A percentile compares a stretch with the other conserved stretches of the same genome.
Evolutionary conservation across 1,140 invertebrate species (phyloP).

Genomic region (Euwallacea fornicatus): DNA sequence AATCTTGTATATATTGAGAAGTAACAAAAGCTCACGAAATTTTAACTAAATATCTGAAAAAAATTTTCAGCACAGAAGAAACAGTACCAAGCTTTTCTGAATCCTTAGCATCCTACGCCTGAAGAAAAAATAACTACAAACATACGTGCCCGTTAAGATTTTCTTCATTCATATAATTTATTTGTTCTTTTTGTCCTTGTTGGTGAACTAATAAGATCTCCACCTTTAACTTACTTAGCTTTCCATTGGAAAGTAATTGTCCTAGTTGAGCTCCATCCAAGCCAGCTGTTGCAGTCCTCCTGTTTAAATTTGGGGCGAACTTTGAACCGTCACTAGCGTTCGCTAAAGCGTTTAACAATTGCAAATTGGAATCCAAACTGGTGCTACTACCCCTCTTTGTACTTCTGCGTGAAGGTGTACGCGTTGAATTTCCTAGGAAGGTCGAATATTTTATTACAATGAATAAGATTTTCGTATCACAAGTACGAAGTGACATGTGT

Average conservation of each 20-base stretch:
- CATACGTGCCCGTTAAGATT: too few species aligned
- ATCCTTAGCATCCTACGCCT: too few species aligned
- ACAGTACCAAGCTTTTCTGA: too few species aligned
- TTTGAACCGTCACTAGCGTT: constrained; percentile 55
- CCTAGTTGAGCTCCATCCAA: constrained; percentile 59
- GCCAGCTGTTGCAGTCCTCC: constrained; percentile 60
- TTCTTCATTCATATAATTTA: too few species aligned
- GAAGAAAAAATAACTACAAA: too few species aligned
- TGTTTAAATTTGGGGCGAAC: constrained; percentile 58
- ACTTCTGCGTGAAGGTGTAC: constrained; percentile 55
- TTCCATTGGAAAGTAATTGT: constrained; percentile 58
- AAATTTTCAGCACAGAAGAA: too few species aligned
- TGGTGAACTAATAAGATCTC: too few species aligned
- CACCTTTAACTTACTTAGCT: constrained; percentile 39
- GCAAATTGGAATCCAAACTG: constrained; percentile 75
- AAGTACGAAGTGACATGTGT: neutral
- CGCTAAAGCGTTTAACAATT: constrained; percentile 59
- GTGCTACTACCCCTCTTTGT: constrained; percentile 71
- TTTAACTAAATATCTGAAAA: too few species aligned
- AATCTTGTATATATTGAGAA: too few species aligned
- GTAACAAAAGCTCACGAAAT: too few species aligned
- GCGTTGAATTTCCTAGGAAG: constrained; percentile 23
- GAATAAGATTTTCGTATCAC: neutral
- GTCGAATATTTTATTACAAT: neutral
- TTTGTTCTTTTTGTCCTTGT: neutral